A percentile compares a stretch with the other conserved stretches of the same genome.
These are phyloP conservation scores for Spheniscus mendiculus DNA, from an alignment of 2,113 vertebrate species.

Conservation along the genomic window DNA sequence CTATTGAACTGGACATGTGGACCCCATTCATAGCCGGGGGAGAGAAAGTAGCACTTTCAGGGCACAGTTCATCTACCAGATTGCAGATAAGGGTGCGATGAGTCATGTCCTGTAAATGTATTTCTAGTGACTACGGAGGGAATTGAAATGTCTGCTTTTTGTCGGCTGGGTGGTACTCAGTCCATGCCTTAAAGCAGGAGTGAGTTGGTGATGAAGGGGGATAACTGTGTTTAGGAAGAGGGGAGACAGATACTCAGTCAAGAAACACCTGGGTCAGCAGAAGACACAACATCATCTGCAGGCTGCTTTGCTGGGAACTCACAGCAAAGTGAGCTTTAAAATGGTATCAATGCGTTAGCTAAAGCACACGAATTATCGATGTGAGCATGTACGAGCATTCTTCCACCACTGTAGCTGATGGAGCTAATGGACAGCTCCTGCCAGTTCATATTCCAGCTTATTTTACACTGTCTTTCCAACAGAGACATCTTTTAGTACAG, in stretches of 20 bases:
- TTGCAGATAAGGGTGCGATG: background rate
- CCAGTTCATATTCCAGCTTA: background rate
- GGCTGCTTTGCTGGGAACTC: background rate
- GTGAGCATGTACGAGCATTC: accelerated
- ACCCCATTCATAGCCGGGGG: background rate
- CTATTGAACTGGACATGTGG: background rate
- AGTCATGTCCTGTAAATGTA: background rate
- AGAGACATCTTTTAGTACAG: background rate
- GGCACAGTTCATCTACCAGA: background rate
- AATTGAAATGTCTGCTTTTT: background rate
- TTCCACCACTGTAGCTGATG: background rate
- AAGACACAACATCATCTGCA: background rate
- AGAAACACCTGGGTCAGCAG: background rate
- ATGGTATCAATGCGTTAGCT: background rate
- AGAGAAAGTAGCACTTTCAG: background rate
- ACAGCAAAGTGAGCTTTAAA: background rate
- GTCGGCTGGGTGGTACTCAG: background rate
- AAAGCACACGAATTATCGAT: background rate
- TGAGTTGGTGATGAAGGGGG: background rate
- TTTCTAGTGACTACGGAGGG: background rate
- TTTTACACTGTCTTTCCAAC: background rate
- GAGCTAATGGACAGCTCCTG: background rate
- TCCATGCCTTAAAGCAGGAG: background rate
- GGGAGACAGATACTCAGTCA: background rate
- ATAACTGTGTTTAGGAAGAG: background rate